These are phyloP conservation scores for Chrysina gloriosa DNA, from an alignment of 2,888 invertebrate genomes.

Conservation along the genomic window DNA sequence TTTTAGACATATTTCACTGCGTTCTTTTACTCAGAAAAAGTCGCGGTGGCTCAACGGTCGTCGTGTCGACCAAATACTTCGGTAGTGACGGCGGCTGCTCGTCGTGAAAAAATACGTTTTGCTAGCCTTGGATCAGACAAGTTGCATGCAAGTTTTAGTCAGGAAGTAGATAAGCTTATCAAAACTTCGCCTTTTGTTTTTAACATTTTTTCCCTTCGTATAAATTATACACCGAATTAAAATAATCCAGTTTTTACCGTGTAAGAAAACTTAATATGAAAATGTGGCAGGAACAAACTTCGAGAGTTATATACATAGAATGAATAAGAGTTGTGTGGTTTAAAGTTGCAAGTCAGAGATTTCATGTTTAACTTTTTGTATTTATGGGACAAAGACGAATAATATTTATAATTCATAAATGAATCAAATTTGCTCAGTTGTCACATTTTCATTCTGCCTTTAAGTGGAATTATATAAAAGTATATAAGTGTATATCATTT, in stretches of 20 bases:
- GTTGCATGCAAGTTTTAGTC: constrained; percentile 43
- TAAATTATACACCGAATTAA: constrained; percentile 24
- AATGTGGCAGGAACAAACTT: neutral
- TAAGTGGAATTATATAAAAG: too few relatives aligned
- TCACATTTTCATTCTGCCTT: too few relatives aligned
- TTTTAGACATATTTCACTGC: constrained; percentile 7
- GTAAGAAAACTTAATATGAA: neutral
- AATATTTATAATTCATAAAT: too few relatives aligned
- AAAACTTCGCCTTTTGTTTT: constrained; percentile 43
- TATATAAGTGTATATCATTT: too few relatives aligned
- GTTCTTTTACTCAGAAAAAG: neutral
- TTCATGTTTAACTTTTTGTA: too few relatives aligned
- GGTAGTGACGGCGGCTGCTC: neutral
- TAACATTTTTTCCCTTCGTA: constrained; percentile 39
- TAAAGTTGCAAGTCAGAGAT: too few relatives aligned
- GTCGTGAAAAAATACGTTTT: constrained; percentile 32
- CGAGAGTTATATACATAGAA: too few relatives aligned
- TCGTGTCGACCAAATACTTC: neutral
- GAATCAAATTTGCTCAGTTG: too few relatives aligned
- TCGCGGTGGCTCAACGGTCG: neutral
- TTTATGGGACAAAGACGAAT: too few relatives aligned
- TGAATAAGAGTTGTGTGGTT: too few relatives aligned
- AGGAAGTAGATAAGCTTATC: constrained; percentile 52
- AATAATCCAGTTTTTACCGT: constrained; percentile 22
- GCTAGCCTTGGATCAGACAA: constrained; percentile 45